These are phyloP conservation scores for Eulemur coronatus DNA, from an alignment of 2,797 vertebrate genomes.

Conservation along the genomic window DNA sequence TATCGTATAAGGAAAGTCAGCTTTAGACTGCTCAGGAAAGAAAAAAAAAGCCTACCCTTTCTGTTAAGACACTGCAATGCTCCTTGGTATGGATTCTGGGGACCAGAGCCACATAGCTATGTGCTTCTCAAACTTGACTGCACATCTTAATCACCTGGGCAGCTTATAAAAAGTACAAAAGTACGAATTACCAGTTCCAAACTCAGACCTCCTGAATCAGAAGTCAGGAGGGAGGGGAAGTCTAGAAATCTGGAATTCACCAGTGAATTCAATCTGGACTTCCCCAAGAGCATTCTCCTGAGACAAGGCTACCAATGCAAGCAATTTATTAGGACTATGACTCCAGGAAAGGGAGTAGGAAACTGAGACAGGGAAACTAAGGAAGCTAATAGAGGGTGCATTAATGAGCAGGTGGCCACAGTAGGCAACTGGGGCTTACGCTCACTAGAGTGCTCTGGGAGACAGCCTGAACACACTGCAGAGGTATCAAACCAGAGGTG, in stretches of 20 bases:
- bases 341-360: neutral
- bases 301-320: neutral
- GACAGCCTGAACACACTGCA: too few species aligned
- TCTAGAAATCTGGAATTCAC: neutral
- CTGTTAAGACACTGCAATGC: neutral
- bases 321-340: neutral
- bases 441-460: neutral
- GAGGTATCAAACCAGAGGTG: neutral
- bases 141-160: neutral
- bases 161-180: neutral
- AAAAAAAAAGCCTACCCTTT: neutral
- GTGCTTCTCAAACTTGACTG: neutral
- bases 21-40: neutral
- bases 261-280: neutral
- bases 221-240: neutral
- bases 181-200: neutral
- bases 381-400: neutral
- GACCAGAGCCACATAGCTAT: too few species aligned
- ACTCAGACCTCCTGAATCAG: neutral
- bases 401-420: neutral
- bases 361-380: neutral
- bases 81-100: neutral
- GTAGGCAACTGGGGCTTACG: neutral
- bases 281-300: neutral
- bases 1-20: neutral